Percentiles rank a stretch among this genome's conserved stretches.
phyloP scores from a whole-genome alignment of 2,888 invertebrate genomes.

The Sinotaia quadrata region DNA sequence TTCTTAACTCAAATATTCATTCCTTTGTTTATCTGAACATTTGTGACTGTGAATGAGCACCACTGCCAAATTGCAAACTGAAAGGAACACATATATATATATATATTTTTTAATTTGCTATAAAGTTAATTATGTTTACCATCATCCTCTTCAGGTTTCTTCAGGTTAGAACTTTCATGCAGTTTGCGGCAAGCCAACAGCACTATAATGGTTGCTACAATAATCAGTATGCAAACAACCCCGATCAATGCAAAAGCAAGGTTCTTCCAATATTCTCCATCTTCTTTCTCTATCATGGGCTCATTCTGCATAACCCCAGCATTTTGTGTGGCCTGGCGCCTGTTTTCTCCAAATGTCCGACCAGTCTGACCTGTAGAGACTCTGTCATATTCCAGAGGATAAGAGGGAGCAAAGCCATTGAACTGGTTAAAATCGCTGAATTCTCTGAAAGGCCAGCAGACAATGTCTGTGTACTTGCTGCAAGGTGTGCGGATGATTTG shows the following conservation, averaged over 20 bases:
- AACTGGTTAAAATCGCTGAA: constrained; percentile 38
- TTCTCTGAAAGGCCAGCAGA: constrained; percentile 48
- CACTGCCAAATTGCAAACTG: no score
- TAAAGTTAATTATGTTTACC: constrained; percentile 29
- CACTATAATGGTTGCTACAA: constrained; percentile 50
- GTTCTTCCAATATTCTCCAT: constrained; percentile 54
- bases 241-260: constrained; percentile 60
- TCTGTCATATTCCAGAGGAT: constrained; percentile 2
- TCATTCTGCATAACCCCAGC: constrained; percentile 5
- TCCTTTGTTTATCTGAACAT: no score
- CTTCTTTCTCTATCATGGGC: constrained; percentile 43
- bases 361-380: neutral
- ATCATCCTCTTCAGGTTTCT: constrained; percentile 39
- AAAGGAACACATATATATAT: no score
- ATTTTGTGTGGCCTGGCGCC: neutral
- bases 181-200: constrained; percentile 51
- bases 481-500: constrained; percentile 45
- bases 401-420: neutral
- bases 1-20: no score
- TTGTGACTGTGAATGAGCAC: no score
- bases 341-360: neutral
- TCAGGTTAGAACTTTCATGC: constrained; percentile 32
- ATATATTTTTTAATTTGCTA: no score
- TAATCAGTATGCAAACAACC: constrained; percentile 53
- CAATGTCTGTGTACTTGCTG: constrained; percentile 34